phyloP scores from a whole-genome alignment of 2,888 invertebrate species.

The Coronaproctus castanopsis region DNA sequence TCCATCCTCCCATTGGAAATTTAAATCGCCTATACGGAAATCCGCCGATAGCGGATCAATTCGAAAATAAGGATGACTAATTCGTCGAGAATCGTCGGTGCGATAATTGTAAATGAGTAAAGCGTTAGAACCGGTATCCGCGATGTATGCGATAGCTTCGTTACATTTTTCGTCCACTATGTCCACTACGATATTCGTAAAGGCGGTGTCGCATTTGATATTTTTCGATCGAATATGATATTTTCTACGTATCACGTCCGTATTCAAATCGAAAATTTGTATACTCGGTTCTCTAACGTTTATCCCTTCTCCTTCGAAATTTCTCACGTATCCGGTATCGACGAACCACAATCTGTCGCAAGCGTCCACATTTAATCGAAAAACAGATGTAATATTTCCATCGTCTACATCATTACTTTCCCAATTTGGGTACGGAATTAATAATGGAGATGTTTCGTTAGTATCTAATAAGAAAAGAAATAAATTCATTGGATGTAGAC shows the following conservation, averaged over 20 bases:
- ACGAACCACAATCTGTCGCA: conserved; percentile 66
- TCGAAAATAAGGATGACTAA: conserved; percentile 55
- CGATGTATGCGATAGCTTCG: conserved; percentile 57
- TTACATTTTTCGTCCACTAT: conserved; percentile 45
- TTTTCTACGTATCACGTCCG: conserved; percentile 42
- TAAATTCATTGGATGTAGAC: neutral
- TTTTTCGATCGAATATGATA: conserved; percentile 17
- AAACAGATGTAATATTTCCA: conserved; percentile 54
- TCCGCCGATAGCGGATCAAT: conserved; percentile 45
- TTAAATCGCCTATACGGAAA: conserved; percentile 31
- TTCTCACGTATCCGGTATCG: conserved; percentile 57
- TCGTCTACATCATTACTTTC: conserved; percentile 50
- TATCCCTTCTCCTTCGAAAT: conserved; percentile 9
- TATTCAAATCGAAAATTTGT: conserved; percentile 53
- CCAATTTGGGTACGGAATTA: conserved; percentile 61
- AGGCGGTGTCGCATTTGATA: conserved; percentile 41
- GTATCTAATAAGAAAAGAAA: conserved; percentile 8
- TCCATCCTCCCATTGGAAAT: conserved; percentile 72
- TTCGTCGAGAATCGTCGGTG: conserved; percentile 56
- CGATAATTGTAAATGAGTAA: conserved; percentile 57
- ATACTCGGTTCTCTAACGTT: conserved; percentile 24
- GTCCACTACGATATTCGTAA: conserved; percentile 70
- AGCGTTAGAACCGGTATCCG: conserved; percentile 30
- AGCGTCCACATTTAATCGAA: conserved; percentile 49
- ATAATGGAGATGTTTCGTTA: conserved; percentile 39